phyloP scores from a whole-genome alignment of 2,888 invertebrate species.

The Phyto melanocephala region DNA sequence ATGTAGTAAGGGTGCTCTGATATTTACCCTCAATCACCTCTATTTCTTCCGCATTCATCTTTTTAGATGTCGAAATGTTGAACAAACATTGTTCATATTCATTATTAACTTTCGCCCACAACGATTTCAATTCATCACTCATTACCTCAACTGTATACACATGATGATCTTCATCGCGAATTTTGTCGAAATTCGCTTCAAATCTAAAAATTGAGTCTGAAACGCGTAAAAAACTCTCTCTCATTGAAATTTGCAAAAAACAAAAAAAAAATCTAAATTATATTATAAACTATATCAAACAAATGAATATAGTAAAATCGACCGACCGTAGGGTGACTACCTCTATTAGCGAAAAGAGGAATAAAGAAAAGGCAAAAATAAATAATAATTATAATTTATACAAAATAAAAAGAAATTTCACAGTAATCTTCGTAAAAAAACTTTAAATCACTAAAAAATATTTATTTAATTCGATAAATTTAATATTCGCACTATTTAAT shows the following conservation, averaged over 20 bases:
- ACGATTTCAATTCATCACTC: background rate
- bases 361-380: too few relatives aligned
- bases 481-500: too few relatives aligned
- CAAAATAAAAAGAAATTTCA: too few relatives aligned
- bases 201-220: background rate
- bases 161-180: background rate
- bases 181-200: background rate
- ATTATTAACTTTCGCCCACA: background rate
- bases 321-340: background rate
- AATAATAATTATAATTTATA: too few relatives aligned
- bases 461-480: too few relatives aligned
- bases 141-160: background rate
- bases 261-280: background rate
- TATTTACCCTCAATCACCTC: too few relatives aligned
- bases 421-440: too few relatives aligned
- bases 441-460: too few relatives aligned
- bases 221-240: background rate
- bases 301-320: background rate
- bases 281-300: too few relatives aligned
- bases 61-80: too few relatives aligned
- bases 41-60: too few relatives aligned
- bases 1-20: too few relatives aligned
- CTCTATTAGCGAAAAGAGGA: background rate
- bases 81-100: background rate
- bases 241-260: background rate